Evolutionary conservation across 2,888 invertebrate genomes (phyloP).

Genomic region (Eristalis pertinax): DNA sequence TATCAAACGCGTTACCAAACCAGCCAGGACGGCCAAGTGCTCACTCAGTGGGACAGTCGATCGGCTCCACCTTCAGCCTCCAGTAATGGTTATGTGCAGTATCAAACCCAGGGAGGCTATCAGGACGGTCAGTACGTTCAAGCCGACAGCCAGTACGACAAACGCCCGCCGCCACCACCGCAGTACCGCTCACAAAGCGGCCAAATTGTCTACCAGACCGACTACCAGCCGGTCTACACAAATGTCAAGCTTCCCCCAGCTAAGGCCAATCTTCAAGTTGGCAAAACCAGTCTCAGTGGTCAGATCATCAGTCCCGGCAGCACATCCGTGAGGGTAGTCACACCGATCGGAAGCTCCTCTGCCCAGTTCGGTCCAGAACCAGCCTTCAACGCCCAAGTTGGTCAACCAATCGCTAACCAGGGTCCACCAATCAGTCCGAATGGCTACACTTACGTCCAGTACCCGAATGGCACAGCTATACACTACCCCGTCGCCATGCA

Average conservation of each 20-base stretch:
- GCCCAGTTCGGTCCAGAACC: not conserved
- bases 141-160: not conserved
- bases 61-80: not conserved
- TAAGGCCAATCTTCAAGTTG: not conserved
- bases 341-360: not conserved
- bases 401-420: not conserved
- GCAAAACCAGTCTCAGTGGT: not conserved
- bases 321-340: not conserved
- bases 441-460: conserved; percentile 39
- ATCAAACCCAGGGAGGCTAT: conserved; percentile 1
- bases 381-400: not conserved
- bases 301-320: not conserved
- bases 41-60: not conserved
- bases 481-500: conserved; percentile 43
- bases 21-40: not conserved
- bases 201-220: conserved; percentile 14
- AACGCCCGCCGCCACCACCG: not conserved
- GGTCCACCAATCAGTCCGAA: not conserved
- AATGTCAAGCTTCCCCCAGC: not conserved
- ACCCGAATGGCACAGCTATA: conserved; percentile 30
- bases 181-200: not conserved
- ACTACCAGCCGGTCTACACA: conserved; percentile 10
- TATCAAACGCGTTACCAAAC: conserved; percentile 5
- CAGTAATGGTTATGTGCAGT: not conserved
- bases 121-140: not conserved